phyloP scores from a whole-genome alignment of 2,113 vertebrate species.

The Seriola quinqueradiata region DNA sequence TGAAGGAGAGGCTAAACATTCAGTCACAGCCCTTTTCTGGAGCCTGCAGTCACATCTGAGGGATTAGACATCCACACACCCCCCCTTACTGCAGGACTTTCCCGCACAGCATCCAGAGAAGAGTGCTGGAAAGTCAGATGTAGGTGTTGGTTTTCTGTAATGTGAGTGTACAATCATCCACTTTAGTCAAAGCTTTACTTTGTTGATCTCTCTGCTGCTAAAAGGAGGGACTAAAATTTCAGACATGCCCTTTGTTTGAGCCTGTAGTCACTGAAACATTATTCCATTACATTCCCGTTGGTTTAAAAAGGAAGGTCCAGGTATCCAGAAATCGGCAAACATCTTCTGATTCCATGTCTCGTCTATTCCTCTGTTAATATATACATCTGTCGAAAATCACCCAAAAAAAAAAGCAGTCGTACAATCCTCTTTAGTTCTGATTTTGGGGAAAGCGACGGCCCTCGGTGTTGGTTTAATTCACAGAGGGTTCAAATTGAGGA shows the following conservation, averaged over 20 bases:
- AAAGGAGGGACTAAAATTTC: not conserved
- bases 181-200: not conserved
- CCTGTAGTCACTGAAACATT: not conserved
- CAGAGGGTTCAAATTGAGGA: conserved; percentile 12
- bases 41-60: not conserved
- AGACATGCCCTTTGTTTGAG: not conserved
- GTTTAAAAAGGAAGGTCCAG: not conserved
- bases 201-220: not conserved
- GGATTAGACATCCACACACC: not conserved
- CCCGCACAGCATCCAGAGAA: not conserved
- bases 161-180: not conserved
- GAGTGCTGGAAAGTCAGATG: not conserved
- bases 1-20: not conserved
- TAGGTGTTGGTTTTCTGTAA: not conserved
- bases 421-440: not conserved
- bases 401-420: not conserved
- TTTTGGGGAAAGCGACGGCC: not conserved
- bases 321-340: not conserved
- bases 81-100: not conserved
- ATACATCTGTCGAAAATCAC: not conserved
- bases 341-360: not conserved
- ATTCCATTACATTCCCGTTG: conserved; percentile 17
- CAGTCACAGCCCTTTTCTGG: not conserved
- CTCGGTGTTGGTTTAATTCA: conserved; percentile 9
- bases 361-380: not conserved